Conservation (phyloP, 2,888 invertebrate genomes). For the Tipula helvola region DNA sequence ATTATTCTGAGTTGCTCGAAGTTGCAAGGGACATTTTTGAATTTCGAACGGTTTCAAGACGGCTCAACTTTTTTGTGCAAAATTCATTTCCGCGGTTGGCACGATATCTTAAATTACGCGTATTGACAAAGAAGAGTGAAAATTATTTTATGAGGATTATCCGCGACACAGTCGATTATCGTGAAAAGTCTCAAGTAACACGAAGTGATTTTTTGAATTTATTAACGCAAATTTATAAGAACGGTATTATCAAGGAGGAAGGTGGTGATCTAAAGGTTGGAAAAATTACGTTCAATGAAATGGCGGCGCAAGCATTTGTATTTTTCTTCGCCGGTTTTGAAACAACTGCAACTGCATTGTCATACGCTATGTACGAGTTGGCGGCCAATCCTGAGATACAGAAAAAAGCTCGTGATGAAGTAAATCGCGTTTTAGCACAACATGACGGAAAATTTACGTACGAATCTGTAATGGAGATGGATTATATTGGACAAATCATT, state of each 20-base stretch:
- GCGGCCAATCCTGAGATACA: conserved; percentile 32
- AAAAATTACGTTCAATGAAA: conserved; percentile 23
- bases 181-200: conserved; percentile 28
- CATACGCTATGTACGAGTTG: conserved; percentile 34
- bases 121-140: background rate
- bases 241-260: background rate
- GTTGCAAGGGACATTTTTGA: background rate
- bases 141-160: conserved; percentile 28
- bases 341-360: conserved; percentile 33
- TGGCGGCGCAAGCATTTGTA: conserved; percentile 31
- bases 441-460: conserved; percentile 30
- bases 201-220: conserved; percentile 42
- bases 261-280: background rate
- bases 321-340: conserved; percentile 39
- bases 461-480: conserved; percentile 35
- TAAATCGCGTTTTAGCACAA: conserved; percentile 26
- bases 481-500: conserved; percentile 35
- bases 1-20: background rate
- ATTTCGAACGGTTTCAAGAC: background rate
- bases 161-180: conserved; percentile 28
- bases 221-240: conserved; percentile 35
- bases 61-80: background rate
- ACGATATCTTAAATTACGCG: background rate
- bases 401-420: conserved; percentile 28
- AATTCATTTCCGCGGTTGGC: background rate